Conservation (phyloP, 92 coral and sea anemone genomes). For the Anthopleura xanthogrammica region DNA sequence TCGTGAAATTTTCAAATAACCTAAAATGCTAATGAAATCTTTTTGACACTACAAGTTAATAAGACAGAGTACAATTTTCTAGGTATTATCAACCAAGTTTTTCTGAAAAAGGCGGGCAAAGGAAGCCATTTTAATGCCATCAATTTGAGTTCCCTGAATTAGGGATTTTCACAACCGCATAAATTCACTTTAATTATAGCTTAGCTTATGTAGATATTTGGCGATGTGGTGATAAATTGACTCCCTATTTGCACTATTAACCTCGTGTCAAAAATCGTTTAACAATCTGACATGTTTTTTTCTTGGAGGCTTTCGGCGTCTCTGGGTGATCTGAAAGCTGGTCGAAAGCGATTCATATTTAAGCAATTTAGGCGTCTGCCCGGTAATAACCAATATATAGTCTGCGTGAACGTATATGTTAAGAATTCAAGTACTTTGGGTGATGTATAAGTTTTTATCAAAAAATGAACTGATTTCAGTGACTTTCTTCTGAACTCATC, state of each 20-base stretch:
- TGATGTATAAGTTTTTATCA: neutral
- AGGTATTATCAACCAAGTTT: neutral
- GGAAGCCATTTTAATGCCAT: neutral
- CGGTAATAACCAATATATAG: neutral
- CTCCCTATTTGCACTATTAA: conserved; percentile 23
- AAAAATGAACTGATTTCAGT: neutral
- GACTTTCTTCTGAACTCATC: neutral
- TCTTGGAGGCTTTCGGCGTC: conserved; percentile 4
- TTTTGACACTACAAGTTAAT: conserved; percentile 6
- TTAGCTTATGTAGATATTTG: conserved; percentile 21
- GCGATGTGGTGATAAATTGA: conserved; percentile 34
- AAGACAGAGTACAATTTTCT: conserved; percentile 6
- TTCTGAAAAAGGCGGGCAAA: neutral
- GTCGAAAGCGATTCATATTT: neutral
- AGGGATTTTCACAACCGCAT: conserved; percentile 17
- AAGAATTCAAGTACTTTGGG: neutral
- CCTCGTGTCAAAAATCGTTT: conserved; percentile 41
- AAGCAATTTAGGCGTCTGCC: neutral
- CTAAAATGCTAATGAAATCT: neutral
- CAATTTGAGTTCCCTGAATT: conserved; percentile 3
- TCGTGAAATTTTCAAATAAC: conserved; percentile 17
- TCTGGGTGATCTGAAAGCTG: neutral
- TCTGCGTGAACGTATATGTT: neutral
- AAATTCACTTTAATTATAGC: conserved; percentile 12
- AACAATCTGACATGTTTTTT: conserved; percentile 26